phyloP scores from a whole-genome alignment of 2,888 invertebrate genomes.

The Dasypolia templi region DNA sequence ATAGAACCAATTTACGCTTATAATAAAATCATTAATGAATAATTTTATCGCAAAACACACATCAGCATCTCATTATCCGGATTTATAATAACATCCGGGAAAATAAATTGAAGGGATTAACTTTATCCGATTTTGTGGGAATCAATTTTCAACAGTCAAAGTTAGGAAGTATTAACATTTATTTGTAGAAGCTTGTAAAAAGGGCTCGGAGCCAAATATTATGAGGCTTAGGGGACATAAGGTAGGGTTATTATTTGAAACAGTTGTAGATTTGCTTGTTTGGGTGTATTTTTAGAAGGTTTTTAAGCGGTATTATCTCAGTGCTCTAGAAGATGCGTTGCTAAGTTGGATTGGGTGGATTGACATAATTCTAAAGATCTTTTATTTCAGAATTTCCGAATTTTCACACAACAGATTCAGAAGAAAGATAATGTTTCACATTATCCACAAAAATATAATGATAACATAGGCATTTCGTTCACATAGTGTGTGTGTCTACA shows the following conservation, averaged over 20 bases:
- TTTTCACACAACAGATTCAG: no score
- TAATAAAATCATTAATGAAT: conserved; percentile 31
- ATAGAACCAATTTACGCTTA: conserved; percentile 9
- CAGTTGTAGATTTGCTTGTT: conserved; percentile 9
- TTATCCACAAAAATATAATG: no score
- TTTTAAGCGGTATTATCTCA: neutral
- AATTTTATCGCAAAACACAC: conserved; percentile 35
- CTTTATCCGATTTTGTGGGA: conserved; percentile 53
- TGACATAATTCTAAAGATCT: neutral
- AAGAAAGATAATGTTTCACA: no score
- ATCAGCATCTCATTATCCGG: conserved; percentile 43
- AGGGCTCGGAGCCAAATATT: conserved; percentile 31
- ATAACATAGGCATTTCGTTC: neutral
- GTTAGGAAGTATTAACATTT: conserved; percentile 64
- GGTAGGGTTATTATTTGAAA: conserved; percentile 1
- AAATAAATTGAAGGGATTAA: conserved; percentile 61
- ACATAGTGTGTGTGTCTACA: neutral
- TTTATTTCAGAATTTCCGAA: no score
- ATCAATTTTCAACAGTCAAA: conserved; percentile 69
- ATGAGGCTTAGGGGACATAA: conserved; percentile 3
- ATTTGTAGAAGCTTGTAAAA: conserved; percentile 33
- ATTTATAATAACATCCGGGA: conserved; percentile 49
- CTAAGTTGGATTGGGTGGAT: neutral
- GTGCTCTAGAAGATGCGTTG: neutral
- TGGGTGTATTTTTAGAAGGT: neutral